These are phyloP conservation scores for Scolopax mira DNA, from an alignment of 2,113 vertebrate species.

Conservation along the genomic window DNA sequence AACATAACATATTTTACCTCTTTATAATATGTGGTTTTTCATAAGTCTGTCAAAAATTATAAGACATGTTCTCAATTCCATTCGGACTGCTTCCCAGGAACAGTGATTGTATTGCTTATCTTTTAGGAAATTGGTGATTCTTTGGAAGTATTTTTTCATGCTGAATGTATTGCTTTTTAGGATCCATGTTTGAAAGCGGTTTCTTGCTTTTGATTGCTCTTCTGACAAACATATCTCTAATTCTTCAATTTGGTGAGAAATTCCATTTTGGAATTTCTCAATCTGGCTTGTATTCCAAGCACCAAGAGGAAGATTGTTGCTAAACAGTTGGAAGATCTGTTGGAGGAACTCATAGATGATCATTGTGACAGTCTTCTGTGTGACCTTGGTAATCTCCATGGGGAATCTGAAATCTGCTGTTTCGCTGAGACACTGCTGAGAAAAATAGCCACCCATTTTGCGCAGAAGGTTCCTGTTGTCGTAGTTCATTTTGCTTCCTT, in stretches of 20 bases:
- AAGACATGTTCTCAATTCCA: slow-evolving; percentile 56
- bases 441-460: background rate
- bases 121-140: slow-evolving; percentile 54
- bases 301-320: background rate
- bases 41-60: slow-evolving; percentile 15
- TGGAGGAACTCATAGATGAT: slow-evolving; percentile 16
- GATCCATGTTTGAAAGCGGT: background rate
- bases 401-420: slow-evolving; percentile 56
- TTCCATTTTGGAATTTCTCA: slow-evolving; percentile 19
- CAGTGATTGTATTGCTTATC: slow-evolving; percentile 62
- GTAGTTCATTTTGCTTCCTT: slow-evolving; percentile 7
- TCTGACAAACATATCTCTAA: slow-evolving; percentile 32
- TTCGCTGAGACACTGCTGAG: slow-evolving; percentile 24
- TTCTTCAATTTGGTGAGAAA: slow-evolving; percentile 34
- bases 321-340: slow-evolving; percentile 54
- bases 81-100: slow-evolving; percentile 52
- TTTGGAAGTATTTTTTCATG: slow-evolving; percentile 62
- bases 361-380: background rate
- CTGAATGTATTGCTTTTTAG: background rate
- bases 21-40: background rate
- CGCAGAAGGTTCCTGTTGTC: slow-evolving; percentile 14
- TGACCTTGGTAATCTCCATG: background rate
- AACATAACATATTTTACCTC: background rate
- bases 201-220: background rate
- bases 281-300: background rate